A percentile compares a stretch with the other conserved stretches of the same genome.
These are phyloP conservation scores for Gyrodactylus salaris DNA, from an alignment of 1,140 invertebrate species.

Conservation along the genomic window DNA sequence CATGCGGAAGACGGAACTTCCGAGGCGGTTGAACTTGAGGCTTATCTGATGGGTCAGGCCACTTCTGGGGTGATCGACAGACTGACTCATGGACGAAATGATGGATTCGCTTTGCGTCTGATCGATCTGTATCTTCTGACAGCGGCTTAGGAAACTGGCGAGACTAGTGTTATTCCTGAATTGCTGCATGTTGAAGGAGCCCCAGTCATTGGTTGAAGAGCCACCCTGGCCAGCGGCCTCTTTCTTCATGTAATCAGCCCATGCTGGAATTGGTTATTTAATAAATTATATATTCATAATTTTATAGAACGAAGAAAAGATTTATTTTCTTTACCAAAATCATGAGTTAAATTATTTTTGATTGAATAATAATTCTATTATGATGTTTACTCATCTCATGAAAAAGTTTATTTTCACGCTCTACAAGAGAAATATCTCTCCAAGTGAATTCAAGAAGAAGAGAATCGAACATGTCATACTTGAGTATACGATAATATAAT, in stretches of 20 bases:
- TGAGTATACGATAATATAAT: background rate
- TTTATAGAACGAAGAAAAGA: too few relatives aligned
- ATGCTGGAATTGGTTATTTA: too few relatives aligned
- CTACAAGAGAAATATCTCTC: too few relatives aligned
- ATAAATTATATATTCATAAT: too few relatives aligned
- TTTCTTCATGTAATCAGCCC: background rate
- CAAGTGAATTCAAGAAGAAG: too few relatives aligned
- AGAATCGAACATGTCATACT: too few relatives aligned
- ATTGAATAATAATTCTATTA: too few relatives aligned
- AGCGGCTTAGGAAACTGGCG: background rate
- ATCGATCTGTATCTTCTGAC: background rate
- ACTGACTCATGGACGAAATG: background rate
- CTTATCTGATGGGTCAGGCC: background rate
- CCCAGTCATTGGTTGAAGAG: background rate
- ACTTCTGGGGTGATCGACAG: background rate
- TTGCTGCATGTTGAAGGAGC: background rate
- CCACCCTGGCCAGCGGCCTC: background rate
- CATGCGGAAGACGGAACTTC: background rate
- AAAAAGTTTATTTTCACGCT: too few relatives aligned
- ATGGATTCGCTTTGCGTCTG: background rate
- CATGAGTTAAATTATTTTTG: too few relatives aligned
- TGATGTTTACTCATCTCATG: too few relatives aligned
- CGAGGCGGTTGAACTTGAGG: background rate
- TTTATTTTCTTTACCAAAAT: too few relatives aligned
- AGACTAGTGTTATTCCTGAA: background rate